These are phyloP conservation scores for Ganaspis brasiliensis DNA, from an alignment of 2,888 invertebrate genomes.

Conservation along the genomic window DNA sequence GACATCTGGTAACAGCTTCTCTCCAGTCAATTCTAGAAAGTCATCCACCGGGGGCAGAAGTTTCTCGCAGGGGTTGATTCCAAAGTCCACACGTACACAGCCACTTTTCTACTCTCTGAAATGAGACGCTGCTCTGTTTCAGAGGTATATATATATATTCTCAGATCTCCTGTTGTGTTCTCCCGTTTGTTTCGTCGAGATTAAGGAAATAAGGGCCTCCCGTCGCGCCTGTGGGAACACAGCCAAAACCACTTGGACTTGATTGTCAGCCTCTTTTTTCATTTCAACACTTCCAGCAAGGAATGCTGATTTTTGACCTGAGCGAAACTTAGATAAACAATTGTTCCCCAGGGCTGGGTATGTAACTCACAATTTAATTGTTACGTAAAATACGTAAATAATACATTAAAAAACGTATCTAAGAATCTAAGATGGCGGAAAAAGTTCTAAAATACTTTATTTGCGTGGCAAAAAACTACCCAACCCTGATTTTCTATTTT, in stretches of 20 bases:
- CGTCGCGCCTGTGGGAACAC: constrained; percentile 56
- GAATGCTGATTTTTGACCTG: too few species aligned
- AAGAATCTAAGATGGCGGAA: too few species aligned
- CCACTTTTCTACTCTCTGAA: constrained; percentile 35
- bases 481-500: too few species aligned
- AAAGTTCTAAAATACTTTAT: too few species aligned
- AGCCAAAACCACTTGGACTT: constrained; percentile 51
- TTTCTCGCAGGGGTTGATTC: constrained; percentile 55
- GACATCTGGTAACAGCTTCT: constrained; percentile 58
- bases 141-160: constrained; percentile 41
- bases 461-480: too few species aligned
- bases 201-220: constrained; percentile 78
- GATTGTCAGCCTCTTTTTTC: constrained; percentile 23
- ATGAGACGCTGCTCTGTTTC: constrained; percentile 42
- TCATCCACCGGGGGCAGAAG: constrained; percentile 56
- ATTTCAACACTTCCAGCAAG: neutral
- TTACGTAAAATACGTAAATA: too few species aligned
- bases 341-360: too few species aligned
- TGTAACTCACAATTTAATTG: too few species aligned
- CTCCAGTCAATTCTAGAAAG: constrained; percentile 40
- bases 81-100: constrained; percentile 45
- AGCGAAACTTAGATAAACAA: too few species aligned
- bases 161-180: constrained; percentile 58
- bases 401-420: too few species aligned
- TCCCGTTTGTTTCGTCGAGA: constrained; percentile 66